phyloP scores from a whole-genome alignment of 2,797 vertebrate species.

The Atherinosoma microstoma region DNA sequence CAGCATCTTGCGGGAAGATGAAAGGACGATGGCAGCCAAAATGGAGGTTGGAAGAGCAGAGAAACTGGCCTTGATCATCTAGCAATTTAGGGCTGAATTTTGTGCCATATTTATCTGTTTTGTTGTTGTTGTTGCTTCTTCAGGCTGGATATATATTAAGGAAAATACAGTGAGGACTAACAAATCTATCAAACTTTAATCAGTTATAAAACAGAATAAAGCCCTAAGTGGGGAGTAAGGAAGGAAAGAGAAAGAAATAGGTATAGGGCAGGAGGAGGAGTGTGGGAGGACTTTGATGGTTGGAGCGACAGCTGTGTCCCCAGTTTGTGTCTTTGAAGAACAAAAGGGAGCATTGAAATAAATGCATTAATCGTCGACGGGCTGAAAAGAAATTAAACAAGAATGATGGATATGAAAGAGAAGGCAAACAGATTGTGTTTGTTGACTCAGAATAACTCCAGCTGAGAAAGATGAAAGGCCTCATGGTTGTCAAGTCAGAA shows the following conservation, averaged over 20 bases:
- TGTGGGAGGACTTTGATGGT: constrained; percentile 66
- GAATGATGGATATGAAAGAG: constrained; percentile 58
- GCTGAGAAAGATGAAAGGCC: constrained; percentile 65
- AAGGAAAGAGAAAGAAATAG: constrained; percentile 13
- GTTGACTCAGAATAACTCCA: constrained; percentile 62
- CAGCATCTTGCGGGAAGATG: constrained; percentile 56
- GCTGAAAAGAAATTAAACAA: constrained; percentile 52
- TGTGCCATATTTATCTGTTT: neutral
- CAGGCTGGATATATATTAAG: neutral
- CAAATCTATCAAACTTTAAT: neutral
- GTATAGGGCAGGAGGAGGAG: constrained; percentile 42
- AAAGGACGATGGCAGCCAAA: constrained; percentile 58
- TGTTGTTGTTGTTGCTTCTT: neutral
- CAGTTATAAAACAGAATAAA: constrained; percentile 2
- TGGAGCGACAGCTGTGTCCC: constrained; percentile 72
- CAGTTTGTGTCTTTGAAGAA: constrained; percentile 71
- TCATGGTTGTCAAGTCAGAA: constrained; percentile 46
- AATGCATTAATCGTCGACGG: constrained; percentile 68
- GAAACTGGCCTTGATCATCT: constrained; percentile 22
- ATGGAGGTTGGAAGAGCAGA: constrained; percentile 23
- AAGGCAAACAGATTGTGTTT: constrained; percentile 67
- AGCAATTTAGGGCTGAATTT: constrained; percentile 20
- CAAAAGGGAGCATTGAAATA: constrained; percentile 66
- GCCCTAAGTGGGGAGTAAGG: constrained; percentile 8
- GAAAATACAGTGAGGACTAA: neutral